Evolutionary conservation across 2,888 invertebrate genomes (phyloP).

Genomic region (Diogma glabrata): DNA sequence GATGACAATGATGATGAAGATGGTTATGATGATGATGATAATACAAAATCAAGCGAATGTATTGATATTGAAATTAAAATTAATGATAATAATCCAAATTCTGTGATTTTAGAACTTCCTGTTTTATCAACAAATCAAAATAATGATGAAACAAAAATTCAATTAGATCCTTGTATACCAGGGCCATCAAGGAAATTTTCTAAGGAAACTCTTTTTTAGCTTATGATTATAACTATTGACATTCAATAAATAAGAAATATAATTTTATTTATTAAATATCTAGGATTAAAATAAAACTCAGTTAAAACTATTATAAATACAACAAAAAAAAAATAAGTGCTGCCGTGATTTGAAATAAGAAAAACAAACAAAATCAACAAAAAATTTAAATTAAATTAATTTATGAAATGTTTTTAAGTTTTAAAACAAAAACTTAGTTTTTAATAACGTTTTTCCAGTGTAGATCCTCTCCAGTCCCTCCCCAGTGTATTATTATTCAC

Average conservation of each 20-base stretch:
- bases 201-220: constrained; percentile 69
- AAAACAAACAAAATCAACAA: too few relatives aligned
- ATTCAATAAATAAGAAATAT: too few relatives aligned
- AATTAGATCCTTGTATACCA: constrained; percentile 33
- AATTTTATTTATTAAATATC: too few relatives aligned
- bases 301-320: background rate
- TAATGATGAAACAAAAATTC: constrained; percentile 18
- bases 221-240: constrained; percentile 18
- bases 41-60: constrained; percentile 9
- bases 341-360: constrained; percentile 15
- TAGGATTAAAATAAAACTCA: constrained; percentile 1
- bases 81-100: constrained; percentile 24
- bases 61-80: constrained; percentile 7
- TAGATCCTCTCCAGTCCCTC: too few relatives aligned
- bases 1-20: background rate
- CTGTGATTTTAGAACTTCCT: constrained; percentile 36
- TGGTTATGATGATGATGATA: constrained; percentile 6
- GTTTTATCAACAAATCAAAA: constrained; percentile 26
- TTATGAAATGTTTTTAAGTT: too few relatives aligned
- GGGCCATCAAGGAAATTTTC: constrained; percentile 45
- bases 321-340: constrained; percentile 6
- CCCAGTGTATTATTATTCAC: too few relatives aligned
- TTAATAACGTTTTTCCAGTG: too few relatives aligned
- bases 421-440: too few relatives aligned
- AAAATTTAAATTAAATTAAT: too few relatives aligned